A percentile compares a stretch with the other conserved stretches of the same genome.
Conservation (phyloP, 2,888 invertebrate species). For the Catocala fraxini region DNA sequence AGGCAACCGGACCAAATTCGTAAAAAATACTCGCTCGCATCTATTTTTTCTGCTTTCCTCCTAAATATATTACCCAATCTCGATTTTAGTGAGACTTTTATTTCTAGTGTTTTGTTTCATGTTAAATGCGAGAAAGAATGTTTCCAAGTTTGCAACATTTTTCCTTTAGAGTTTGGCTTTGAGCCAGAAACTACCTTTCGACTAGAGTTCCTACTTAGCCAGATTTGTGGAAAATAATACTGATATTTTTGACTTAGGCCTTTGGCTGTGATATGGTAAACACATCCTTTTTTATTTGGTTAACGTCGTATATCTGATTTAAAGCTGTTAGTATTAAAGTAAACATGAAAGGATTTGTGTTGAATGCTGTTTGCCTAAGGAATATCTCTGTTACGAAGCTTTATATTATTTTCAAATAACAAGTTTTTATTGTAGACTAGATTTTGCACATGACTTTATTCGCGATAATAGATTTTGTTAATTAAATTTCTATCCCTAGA, state of each 20-base stretch:
- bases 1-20: constrained; percentile 24
- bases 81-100: constrained; percentile 43
- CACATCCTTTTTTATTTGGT: no score
- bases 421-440: background rate
- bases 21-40: constrained; percentile 27
- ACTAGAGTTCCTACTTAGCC: constrained; percentile 33
- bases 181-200: constrained; percentile 42
- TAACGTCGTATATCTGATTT: no score
- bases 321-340: no score
- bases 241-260: constrained; percentile 25
- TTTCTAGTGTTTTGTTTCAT: constrained; percentile 48
- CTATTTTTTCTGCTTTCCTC: constrained; percentile 22
- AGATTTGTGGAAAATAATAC: constrained; percentile 42
- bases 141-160: constrained; percentile 44
- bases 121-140: constrained; percentile 40
- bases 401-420: background rate
- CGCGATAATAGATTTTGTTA: no score
- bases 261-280: background rate
- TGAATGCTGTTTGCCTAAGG: background rate
- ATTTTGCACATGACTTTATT: background rate
- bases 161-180: constrained; percentile 40
- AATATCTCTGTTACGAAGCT: background rate
- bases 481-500: no score
- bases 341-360: no score
- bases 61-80: constrained; percentile 49